These are phyloP conservation scores for Perdix hodgsoniae DNA, from an alignment of 2,797 vertebrate genomes.

Conservation along the genomic window DNA sequence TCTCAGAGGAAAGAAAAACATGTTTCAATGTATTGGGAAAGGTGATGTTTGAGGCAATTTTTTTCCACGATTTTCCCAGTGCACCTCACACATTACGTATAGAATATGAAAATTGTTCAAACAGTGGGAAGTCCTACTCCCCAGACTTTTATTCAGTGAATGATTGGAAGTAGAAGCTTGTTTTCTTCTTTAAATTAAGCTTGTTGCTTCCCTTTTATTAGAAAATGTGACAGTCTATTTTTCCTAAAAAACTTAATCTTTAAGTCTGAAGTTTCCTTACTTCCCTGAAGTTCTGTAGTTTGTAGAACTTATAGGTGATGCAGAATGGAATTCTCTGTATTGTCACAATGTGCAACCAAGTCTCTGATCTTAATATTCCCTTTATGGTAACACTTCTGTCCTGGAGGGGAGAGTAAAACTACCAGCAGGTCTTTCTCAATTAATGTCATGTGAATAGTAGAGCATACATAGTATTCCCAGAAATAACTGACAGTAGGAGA, in stretches of 20 bases:
- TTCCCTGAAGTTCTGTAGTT: neutral
- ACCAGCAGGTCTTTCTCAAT: neutral
- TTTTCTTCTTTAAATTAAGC: neutral
- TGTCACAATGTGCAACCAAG: neutral
- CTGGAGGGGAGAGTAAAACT: neutral
- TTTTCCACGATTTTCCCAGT: neutral
- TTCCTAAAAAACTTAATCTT: neutral
- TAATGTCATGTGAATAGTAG: neutral
- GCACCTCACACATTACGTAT: too few species aligned
- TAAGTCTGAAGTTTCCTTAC: neutral
- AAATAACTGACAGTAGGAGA: constrained; percentile 12
- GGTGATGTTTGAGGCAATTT: neutral
- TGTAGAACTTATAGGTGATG: neutral
- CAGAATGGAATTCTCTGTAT: neutral
- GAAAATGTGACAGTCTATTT: neutral
- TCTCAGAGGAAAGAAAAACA: neutral
- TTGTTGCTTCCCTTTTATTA: neutral
- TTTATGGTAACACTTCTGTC: neutral
- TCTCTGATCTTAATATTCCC: neutral
- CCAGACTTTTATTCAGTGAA: neutral
- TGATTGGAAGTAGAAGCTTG: neutral
- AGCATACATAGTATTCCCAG: neutral
- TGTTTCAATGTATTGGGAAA: neutral
- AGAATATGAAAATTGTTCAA: neutral
- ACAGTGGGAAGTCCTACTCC: neutral